Evolutionary conservation across 2,797 vertebrate species (phyloP), one percentile per base, ranked within the genome.

Genomic region (Pseudochirops cupreus): DNA sequence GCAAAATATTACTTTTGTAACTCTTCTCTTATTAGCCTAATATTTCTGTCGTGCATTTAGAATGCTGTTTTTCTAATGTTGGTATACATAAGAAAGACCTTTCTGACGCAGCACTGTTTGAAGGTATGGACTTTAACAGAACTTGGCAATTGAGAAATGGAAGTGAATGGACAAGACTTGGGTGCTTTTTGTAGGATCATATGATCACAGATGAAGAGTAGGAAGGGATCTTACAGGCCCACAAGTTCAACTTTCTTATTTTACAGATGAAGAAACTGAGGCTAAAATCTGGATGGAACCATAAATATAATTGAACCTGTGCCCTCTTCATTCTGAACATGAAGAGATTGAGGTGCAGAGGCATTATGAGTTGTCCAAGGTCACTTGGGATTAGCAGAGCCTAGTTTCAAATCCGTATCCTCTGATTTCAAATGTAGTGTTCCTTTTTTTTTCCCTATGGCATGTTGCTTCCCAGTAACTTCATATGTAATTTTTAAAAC

Each of bases 1-100:
- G 94, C 95, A 97, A 92, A 94, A n/a, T 5, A 39, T 95, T 62
- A 39, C 90, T 97, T 96, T 92, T 94, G 52, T 55, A 96, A 89
- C 92, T 96, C 95, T 97, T 94, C 89, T 50, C 92, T 96, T 91
- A 53, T 90, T 94, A 93, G 95, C 93, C 82, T 56, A 90, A 93
- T 91, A 53, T 52, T 53, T 91, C 52, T 33, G 2, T 91, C 96
- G 53, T 92, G 74, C 94, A 92, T 96, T 92, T 74, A 91, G 59
- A 96, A 90, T 58, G 57, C 21, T 29, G 1, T 74, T 58, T 55
- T 91, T 94, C 87, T 95, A 87, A 92, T 94, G 90, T 93, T 33
- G 33, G 74, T 62, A 54, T 31, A 16, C 21, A 57, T 56, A 96
- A 93, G 62, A 57, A 92, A 93, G 56, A 67, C 16, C 31, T 91